Evolutionary conservation across 2,113 vertebrate genomes (phyloP).

Genomic region (Rhabdornis inornatus): DNA sequence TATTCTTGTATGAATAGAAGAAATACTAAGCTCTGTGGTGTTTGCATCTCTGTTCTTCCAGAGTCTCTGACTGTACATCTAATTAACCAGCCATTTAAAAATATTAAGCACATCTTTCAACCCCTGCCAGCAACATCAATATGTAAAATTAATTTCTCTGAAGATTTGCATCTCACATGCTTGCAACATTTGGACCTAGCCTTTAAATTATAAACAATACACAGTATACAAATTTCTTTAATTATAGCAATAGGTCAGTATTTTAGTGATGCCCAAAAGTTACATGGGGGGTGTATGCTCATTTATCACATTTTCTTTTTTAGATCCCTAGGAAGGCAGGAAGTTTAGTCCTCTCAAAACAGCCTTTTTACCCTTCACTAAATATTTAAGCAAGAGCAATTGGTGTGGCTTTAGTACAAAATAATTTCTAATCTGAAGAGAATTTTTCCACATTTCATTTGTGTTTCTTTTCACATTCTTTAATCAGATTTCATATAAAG

Average conservation of each 20-base stretch:
- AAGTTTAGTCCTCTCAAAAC: not conserved
- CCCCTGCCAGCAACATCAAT: not conserved
- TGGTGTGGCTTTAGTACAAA: not conserved
- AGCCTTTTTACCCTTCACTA: not conserved
- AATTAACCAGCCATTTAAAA: not conserved
- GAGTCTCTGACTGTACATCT: not conserved
- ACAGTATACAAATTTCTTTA: not conserved
- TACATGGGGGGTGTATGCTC: not conserved
- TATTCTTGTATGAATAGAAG: not conserved
- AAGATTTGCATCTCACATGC: not conserved
- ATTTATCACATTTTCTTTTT: not conserved
- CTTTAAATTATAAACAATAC: not conserved
- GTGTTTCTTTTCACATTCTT: not conserved
- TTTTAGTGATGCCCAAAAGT: not conserved
- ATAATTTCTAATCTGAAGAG: not conserved
- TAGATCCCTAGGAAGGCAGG: not conserved
- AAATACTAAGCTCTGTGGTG: not conserved
- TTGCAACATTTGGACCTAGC: not conserved
- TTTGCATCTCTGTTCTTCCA: not conserved
- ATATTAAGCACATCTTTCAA: not conserved
- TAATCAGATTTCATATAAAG: not conserved
- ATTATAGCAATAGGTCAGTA: not conserved
- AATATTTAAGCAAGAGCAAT: not conserved
- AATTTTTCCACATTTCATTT: not conserved
- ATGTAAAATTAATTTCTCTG: not conserved